A percentile compares a stretch with the other conserved stretches of the same genome.
phyloP scores from a whole-genome alignment of 1,140 invertebrate genomes.

The Euwallacea similis region DNA sequence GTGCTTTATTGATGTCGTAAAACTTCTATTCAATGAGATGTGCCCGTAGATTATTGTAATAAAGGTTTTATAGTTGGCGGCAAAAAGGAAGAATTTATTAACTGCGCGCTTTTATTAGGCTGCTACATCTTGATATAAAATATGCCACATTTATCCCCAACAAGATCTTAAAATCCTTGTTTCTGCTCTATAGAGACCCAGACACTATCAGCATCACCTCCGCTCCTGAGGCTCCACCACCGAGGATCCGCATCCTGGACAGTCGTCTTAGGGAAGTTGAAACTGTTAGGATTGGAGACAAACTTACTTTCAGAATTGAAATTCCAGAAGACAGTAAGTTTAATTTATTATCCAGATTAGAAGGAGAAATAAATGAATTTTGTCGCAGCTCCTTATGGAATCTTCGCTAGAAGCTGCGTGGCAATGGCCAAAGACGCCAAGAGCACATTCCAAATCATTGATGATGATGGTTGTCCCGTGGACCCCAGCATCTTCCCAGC shows the following conservation, averaged over 20 bases:
- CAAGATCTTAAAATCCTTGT: too few species aligned
- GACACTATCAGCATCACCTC: conserved; percentile 95
- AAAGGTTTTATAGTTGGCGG: too few species aligned
- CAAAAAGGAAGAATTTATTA: too few species aligned
- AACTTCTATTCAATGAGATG: too few species aligned
- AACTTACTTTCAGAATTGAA: conserved; percentile 92
- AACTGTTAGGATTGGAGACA: conserved; percentile 92
- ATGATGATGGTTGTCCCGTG: conserved; percentile 92
- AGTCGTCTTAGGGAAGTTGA: conserved; percentile 83
- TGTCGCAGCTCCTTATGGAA: conserved; percentile 86
- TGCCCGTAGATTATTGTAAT: too few species aligned
- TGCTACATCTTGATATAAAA: not conserved
- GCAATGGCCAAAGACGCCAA: conserved; percentile 96
- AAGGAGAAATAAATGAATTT: conserved; percentile 19
- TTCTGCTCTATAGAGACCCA: conserved; percentile 67
- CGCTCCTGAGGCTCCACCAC: conserved; percentile 90
- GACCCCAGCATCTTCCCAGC: conserved; percentile 92
- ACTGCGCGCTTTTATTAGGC: too few species aligned
- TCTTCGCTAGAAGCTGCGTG: conserved; percentile 92
- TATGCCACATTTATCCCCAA: conserved; percentile 6
- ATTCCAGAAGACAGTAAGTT: conserved; percentile 91
- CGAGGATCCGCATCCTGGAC: conserved; percentile 89
- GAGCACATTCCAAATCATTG: conserved; percentile 94
- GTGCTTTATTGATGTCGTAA: too few species aligned
- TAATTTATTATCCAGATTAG: not conserved